Evolutionary conservation across 2,113 vertebrate genomes (phyloP), one percentile per base, ranked within the genome.

Genomic region (Chloropsis hardwickii): DNA sequence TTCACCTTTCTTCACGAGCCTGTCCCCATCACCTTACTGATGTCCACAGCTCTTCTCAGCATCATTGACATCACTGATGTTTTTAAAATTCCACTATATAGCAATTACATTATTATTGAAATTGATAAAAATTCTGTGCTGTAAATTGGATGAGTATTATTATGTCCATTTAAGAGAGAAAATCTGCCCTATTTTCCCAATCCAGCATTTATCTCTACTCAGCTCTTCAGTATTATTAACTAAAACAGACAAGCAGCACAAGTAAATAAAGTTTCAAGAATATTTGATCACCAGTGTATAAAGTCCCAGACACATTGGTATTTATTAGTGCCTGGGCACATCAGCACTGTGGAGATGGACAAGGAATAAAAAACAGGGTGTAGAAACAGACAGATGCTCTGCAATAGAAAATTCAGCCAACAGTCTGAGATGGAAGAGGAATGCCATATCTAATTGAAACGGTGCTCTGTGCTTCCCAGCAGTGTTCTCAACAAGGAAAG

Each of bases 361-460:
- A 94, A 88, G 23, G 67, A 94, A 88, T 51, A 14, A 58, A 92
- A 91, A 90, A 4, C 31, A 85, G 42, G 58, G 12, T 71, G 19
- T 3, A 66, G 85, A 91, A 76, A 53, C 35, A 90, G 47, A 35
- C 47, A 88, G 85, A 93, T 92, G 65, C 27, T 88, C 5, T 42
- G 31, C 35, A 84, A 74, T 7, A 93, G 92, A 74, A 93, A 95
- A 83, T 53, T 64, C 56, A 94, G 84, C 81, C 91, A 91, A 81
- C 37, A 66, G 14, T 20, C 76, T 71, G 64, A 71, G 53, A 22
- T 61, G 67, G 88, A 83, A 88, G 51, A 76, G 40, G 79, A 90
- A 93, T 80, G 64, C 81, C 90, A 28, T 48, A 70, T 15, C 93
- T 90, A 78, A 88, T 83, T 94, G 90, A 96, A 94, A 96, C 31